These are phyloP conservation scores for Hyppa rectilinea DNA, from an alignment of 2,888 invertebrate species.

Conservation along the genomic window DNA sequence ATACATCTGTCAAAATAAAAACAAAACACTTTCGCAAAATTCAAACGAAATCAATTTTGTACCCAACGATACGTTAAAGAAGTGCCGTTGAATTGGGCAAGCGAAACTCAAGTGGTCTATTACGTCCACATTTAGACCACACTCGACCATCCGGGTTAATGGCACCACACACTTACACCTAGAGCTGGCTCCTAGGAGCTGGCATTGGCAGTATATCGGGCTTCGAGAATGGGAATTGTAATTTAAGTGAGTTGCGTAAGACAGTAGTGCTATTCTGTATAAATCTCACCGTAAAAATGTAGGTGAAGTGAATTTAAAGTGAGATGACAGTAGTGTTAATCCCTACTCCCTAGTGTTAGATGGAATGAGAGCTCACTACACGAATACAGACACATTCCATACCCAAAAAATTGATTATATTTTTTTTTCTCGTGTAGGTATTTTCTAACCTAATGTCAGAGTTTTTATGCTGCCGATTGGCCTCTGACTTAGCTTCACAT, in stretches of 20 bases:
- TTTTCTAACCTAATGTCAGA: too few relatives aligned
- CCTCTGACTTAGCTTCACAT: too few relatives aligned
- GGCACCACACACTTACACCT: conserved; percentile 71
- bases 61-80: conserved; percentile 76
- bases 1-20: background rate
- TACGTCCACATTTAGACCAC: conserved; percentile 86
- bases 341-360: too few relatives aligned
- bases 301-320: too few relatives aligned
- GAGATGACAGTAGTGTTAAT: too few relatives aligned
- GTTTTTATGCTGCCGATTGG: too few relatives aligned
- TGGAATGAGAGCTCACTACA: too few relatives aligned
- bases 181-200: conserved; percentile 50
- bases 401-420: too few relatives aligned
- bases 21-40: conserved; percentile 23
- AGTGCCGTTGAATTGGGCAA: conserved; percentile 86
- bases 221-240: conserved; percentile 4
- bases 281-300: too few relatives aligned
- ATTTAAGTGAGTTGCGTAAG: conserved; percentile 19
- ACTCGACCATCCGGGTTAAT: conserved; percentile 87
- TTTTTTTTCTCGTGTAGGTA: too few relatives aligned
- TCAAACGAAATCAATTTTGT: conserved; percentile 65
- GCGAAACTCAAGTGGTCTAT: conserved; percentile 89
- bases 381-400: too few relatives aligned
- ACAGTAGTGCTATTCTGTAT: too few relatives aligned
- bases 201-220: conserved; percentile 31